Percentiles rank a stretch among this genome's conserved stretches.
These are phyloP conservation scores for Melanchra persicariae DNA, from an alignment of 2,888 invertebrate genomes.

Conservation along the genomic window DNA sequence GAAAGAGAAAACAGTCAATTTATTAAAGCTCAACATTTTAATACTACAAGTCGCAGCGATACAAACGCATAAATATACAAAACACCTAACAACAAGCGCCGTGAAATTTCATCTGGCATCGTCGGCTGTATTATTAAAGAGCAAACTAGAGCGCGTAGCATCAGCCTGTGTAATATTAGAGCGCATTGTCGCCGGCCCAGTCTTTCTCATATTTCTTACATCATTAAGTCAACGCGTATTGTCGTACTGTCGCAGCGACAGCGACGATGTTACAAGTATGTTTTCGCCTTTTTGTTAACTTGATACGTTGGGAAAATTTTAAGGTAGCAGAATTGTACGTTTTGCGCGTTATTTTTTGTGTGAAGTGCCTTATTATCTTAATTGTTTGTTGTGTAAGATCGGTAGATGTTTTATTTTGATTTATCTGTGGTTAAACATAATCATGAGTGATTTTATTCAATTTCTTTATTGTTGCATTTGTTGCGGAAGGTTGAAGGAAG, in stretches of 20 bases:
- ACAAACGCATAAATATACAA: constrained; percentile 6
- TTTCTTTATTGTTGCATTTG: too few relatives aligned
- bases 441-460: too few relatives aligned
- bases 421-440: neutral
- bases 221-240: constrained; percentile 79
- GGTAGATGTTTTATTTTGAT: neutral
- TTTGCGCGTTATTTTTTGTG: too few relatives aligned
- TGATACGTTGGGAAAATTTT: neutral
- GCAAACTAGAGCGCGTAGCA: constrained; percentile 61
- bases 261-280: constrained; percentile 18
- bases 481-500: too few relatives aligned
- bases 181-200: constrained; percentile 72
- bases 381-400: neutral
- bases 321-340: neutral
- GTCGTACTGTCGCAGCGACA: constrained; percentile 29
- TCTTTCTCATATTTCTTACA: constrained; percentile 84
- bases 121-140: constrained; percentile 66
- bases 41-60: constrained; percentile 6
- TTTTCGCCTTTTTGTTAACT: constrained; percentile 15
- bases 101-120: constrained; percentile 65
- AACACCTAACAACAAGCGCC: constrained; percentile 15
- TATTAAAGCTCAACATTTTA: neutral
- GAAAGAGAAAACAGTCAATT: neutral
- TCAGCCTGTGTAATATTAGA: constrained; percentile 69
- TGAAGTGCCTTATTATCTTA: neutral